Percentiles rank a stretch among this genome's conserved stretches.
Evolutionary conservation across 2,888 invertebrate species (phyloP).

Genomic region (Drosophila mimetica): DNA sequence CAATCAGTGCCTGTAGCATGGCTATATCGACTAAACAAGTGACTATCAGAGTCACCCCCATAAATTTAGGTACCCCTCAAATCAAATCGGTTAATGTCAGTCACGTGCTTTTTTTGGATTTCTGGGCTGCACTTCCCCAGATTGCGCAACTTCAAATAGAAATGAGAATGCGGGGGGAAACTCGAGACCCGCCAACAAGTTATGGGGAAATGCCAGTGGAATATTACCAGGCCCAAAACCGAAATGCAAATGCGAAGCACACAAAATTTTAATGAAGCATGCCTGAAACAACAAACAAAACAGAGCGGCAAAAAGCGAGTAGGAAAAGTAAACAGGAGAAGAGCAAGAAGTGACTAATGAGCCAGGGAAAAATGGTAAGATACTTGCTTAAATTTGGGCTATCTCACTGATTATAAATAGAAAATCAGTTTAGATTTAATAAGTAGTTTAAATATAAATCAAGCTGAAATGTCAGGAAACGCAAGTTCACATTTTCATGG

Average conservation of each 20-base stretch:
- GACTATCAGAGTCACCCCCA: constrained; percentile 9
- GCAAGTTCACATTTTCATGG: neutral
- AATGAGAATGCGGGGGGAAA: neutral
- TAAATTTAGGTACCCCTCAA: neutral
- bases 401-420: too few species aligned
- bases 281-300: constrained; percentile 10
- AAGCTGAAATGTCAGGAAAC: constrained; percentile 7
- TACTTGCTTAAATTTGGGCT: too few species aligned
- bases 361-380: neutral
- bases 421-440: too few species aligned
- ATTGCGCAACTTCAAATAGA: constrained; percentile 46
- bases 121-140: constrained; percentile 14
- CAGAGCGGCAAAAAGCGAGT: neutral
- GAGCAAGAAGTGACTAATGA: neutral
- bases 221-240: constrained; percentile 45
- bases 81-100: constrained; percentile 47
- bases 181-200: constrained; percentile 23
- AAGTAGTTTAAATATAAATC: neutral
- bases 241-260: constrained; percentile 57
- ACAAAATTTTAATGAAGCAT: constrained; percentile 41
- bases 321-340: neutral
- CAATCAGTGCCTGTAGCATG: constrained; percentile 34
- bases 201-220: constrained; percentile 54
- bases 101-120: constrained; percentile 54
- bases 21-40: constrained; percentile 66